These are phyloP conservation scores for Onychomys arenicola DNA, from an alignment of 2,797 vertebrate species.

Conservation along the genomic window DNA sequence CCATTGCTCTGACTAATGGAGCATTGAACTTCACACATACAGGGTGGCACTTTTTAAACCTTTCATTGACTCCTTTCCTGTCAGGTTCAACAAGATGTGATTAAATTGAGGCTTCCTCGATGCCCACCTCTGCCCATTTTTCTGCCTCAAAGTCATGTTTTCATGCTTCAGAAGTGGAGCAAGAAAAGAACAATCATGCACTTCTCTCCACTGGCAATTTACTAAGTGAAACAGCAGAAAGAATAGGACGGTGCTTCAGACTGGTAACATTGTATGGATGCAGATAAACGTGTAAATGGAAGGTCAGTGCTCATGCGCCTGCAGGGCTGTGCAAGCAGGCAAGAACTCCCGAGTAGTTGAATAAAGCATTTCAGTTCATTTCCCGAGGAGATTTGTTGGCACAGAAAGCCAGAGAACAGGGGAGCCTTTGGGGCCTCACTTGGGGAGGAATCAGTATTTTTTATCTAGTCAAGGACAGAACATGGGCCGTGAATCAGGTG, in stretches of 20 bases:
- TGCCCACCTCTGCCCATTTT: no score
- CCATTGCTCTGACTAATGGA: slow-evolving; percentile 87
- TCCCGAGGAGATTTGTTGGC: not conserved
- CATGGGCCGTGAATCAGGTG: not conserved
- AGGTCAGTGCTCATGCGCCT: fast-evolving
- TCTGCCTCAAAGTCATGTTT: slow-evolving; percentile 48
- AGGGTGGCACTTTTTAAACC: slow-evolving; percentile 80
- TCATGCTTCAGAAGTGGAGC: slow-evolving; percentile 77
- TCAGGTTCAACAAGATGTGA: slow-evolving; percentile 82
- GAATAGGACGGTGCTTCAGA: not conserved
- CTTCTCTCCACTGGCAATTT: slow-evolving; percentile 35
- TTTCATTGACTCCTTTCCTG: slow-evolving; percentile 84
- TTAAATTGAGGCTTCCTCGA: slow-evolving; percentile 77
- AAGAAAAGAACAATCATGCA: slow-evolving; percentile 54
- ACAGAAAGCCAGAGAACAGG: not conserved
- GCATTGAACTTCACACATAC: slow-evolving; percentile 82
- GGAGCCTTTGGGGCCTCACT: not conserved
- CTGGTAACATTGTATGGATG: not conserved
- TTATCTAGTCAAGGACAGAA: not conserved
- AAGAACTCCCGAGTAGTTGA: no score
- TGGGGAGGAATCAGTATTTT: not conserved
- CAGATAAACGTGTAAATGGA: not conserved
- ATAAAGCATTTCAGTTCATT: not conserved
- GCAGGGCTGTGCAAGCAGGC: no score
- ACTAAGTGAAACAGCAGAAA: not conserved